phyloP scores from a whole-genome alignment of 2,888 invertebrate genomes.

The Mesorhabditis sp. region DNA sequence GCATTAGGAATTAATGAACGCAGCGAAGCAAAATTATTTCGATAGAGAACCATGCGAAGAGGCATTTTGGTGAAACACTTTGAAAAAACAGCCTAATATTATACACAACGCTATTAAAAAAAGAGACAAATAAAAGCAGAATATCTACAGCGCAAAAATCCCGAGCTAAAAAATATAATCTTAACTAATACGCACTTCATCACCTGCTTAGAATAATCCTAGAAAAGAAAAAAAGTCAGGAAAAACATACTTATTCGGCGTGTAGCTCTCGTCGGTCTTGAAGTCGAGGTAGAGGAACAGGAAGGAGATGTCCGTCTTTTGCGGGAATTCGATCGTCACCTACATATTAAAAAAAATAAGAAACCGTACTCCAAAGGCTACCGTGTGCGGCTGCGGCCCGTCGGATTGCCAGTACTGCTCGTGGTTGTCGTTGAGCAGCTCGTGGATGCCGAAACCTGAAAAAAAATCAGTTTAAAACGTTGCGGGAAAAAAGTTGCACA shows the following conservation, averaged over 20 bases:
- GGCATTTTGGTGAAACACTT: too few species aligned
- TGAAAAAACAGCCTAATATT: too few species aligned
- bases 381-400: slow-evolving; percentile 92
- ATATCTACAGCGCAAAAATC: too few species aligned
- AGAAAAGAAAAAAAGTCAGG: slow-evolving; percentile 1
- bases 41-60: too few species aligned
- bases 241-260: slow-evolving; percentile 73
- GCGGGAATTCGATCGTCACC: slow-evolving; percentile 62
- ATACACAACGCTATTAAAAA: too few species aligned
- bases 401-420: slow-evolving; percentile 99
- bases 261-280: slow-evolving; percentile 96
- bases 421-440: slow-evolving; percentile 85
- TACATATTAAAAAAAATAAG: neutral
- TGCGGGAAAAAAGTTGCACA: too few species aligned
- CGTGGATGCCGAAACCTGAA: slow-evolving; percentile 86
- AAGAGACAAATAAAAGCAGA: too few species aligned
- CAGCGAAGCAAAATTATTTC: too few species aligned
- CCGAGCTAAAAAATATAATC: neutral
- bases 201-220: too few species aligned
- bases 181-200: neutral
- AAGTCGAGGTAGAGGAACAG: slow-evolving; percentile 96
- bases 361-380: slow-evolving; percentile 66
- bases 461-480: slow-evolving; percentile 12
- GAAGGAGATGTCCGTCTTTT: slow-evolving; percentile 70
- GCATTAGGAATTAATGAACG: too few species aligned